Base-by-base conservation (phyloP, 2,797 vertebrate species). In the Myotis daubentonii region DNA sequence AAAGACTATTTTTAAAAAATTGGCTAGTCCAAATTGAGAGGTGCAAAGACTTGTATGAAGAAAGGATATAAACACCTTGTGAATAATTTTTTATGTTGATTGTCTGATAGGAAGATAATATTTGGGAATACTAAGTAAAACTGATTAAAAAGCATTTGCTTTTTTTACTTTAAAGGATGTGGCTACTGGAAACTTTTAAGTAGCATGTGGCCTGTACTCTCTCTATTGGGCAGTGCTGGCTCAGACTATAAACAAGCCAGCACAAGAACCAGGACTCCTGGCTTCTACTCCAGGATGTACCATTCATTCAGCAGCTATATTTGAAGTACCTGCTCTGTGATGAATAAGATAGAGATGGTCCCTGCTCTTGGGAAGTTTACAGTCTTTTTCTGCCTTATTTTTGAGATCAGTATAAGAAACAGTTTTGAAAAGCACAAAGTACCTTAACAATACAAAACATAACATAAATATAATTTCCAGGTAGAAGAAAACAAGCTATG, bases 391-490 rank as follows among this genome's bases (percentile, higher is more conserved):
- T 44, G 36, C 78, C 17, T 71, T 83, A 41, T 76, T 84, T 53
- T 49, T 87, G 44, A 87, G 11, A 62, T 80, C 20, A 80, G n/a
- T n/a, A 10, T 41, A 87, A 95, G 57, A 74, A 91, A 91, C 17
- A 65, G 36, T 82, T 94, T 84, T 85, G 53, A 66, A 76, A 89
- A 71, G 19, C 44, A 65, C 44, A 51, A 53, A 87, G 8, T 47
- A 84, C 33, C 9, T 66, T 79, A 87, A 89, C 23, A 90, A 94
- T 53, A 51, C 30, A 84, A 94, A 93, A 36, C 81, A 53, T 68
- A 65, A 66, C 28, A 55, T 80, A n/a, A 84, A 55, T 28, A 70
- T 72, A 68, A 86, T 65, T 95, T 89, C 47, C n/a, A 66, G 22
- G n/a, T 41, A 49, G 72, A 87, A 76, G 76, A 84, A 92, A 28